Evolutionary conservation across 2,797 vertebrate species (phyloP).

Genomic region (Oryzias dopingdopingensis): DNA sequence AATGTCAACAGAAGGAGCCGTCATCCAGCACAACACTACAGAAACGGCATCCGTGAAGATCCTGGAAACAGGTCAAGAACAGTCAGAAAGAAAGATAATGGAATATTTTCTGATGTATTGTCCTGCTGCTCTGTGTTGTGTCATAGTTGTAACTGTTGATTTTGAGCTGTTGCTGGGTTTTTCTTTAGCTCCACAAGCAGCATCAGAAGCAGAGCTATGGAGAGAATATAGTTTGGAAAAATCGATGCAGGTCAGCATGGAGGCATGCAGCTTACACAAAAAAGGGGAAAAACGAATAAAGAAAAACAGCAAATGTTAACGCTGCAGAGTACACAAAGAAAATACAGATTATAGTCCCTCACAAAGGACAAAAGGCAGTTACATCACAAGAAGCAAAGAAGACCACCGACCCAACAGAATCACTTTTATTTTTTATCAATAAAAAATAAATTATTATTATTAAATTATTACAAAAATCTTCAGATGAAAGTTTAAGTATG

Average conservation of each 20-base stretch:
- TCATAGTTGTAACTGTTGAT: neutral
- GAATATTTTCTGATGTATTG: neutral
- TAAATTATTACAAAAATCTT: too few species aligned
- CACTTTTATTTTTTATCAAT: too few species aligned
- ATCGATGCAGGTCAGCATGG: constrained; percentile 29
- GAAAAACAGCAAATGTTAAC: neutral
- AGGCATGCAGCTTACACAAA: constrained; percentile 15
- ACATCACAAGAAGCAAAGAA: too few species aligned
- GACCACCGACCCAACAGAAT: too few species aligned
- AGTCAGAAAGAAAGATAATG: too few species aligned
- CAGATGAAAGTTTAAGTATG: too few species aligned
- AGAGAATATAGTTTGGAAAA: constrained; percentile 18
- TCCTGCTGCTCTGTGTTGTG: neutral
- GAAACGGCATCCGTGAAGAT: neutral
- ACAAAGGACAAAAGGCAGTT: too few species aligned
- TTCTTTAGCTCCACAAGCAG: neutral
- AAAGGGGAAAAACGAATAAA: neutral
- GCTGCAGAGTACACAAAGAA: neutral
- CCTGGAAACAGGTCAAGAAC: neutral
- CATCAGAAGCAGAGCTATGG: constrained; percentile 27
- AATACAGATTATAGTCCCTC: neutral
- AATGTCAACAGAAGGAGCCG: neutral
- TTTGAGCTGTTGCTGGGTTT: neutral
- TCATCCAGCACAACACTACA: neutral
- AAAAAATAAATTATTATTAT: too few species aligned